A percentile compares a stretch with the other conserved stretches of the same genome.
Conservation (phyloP, 2,113 vertebrate genomes). For the Anoura caudifer region DNA sequence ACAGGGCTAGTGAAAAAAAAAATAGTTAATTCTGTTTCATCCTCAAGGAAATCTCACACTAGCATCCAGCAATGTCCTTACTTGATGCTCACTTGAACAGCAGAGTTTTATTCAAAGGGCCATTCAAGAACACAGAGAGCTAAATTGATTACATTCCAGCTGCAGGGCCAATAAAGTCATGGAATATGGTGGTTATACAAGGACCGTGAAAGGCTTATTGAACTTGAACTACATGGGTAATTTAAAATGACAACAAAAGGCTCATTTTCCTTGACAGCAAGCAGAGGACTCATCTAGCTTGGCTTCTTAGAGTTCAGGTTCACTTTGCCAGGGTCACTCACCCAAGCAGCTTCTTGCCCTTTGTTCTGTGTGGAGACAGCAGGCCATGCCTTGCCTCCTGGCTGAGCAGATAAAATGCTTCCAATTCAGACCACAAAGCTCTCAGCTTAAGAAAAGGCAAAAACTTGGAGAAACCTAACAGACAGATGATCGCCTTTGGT, state of each 20-base stretch:
- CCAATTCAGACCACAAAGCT: background rate
- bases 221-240: constrained; percentile 29
- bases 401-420: background rate
- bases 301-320: background rate
- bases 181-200: background rate
- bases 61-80: background rate
- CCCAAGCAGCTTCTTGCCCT: background rate
- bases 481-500: constrained; percentile 10
- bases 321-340: background rate
- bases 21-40: background rate
- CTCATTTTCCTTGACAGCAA: background rate
- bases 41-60: background rate
- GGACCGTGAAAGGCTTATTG: background rate
- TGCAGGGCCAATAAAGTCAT: background rate
- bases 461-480: background rate
- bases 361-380: background rate
- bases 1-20: background rate
- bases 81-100: background rate
- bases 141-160: constrained; percentile 19
- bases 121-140: background rate
- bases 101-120: background rate
- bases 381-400: background rate
- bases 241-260: constrained; percentile 39
- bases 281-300: background rate
- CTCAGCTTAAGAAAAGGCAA: background rate